Percentiles rank a stretch among this genome's conserved stretches.
These are phyloP conservation scores for Pachyuromys duprasi DNA, from an alignment of 2,797 vertebrate genomes.

Conservation along the genomic window DNA sequence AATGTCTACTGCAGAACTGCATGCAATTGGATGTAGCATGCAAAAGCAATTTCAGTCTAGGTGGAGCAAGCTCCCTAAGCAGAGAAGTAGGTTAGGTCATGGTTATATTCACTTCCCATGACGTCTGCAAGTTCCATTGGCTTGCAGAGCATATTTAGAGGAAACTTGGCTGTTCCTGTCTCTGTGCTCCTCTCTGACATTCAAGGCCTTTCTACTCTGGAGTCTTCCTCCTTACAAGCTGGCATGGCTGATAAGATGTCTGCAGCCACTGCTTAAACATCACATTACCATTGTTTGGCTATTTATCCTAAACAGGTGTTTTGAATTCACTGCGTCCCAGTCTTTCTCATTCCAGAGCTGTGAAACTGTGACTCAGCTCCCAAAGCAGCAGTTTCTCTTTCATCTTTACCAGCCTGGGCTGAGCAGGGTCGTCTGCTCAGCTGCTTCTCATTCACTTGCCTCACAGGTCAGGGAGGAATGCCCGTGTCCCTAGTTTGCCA, in stretches of 20 bases:
- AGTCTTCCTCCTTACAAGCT: background rate
- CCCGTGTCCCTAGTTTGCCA: background rate
- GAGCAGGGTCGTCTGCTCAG: background rate
- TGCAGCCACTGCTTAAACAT: conserved; percentile 12
- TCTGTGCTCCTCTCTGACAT: background rate
- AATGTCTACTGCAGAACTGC: background rate
- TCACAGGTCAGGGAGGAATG: background rate
- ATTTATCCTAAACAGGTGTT: conserved; percentile 58
- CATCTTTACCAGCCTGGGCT: background rate
- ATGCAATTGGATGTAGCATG: background rate
- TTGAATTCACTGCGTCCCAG: conserved; percentile 2
- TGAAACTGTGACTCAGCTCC: background rate
- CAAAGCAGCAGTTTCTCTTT: background rate
- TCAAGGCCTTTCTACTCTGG: background rate
- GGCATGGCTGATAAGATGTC: background rate
- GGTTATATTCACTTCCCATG: background rate
- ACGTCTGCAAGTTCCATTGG: background rate
- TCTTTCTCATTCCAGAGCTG: background rate
- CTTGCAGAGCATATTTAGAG: background rate
- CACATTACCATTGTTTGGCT: conserved; percentile 50
- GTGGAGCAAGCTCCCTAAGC: background rate
- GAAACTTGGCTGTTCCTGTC: background rate
- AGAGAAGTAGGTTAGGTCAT: background rate
- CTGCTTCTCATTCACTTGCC: background rate
- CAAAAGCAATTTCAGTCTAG: background rate